Conservation (phyloP, 2,888 invertebrate genomes). For the Caenorhabditis drosophilae region DNA sequence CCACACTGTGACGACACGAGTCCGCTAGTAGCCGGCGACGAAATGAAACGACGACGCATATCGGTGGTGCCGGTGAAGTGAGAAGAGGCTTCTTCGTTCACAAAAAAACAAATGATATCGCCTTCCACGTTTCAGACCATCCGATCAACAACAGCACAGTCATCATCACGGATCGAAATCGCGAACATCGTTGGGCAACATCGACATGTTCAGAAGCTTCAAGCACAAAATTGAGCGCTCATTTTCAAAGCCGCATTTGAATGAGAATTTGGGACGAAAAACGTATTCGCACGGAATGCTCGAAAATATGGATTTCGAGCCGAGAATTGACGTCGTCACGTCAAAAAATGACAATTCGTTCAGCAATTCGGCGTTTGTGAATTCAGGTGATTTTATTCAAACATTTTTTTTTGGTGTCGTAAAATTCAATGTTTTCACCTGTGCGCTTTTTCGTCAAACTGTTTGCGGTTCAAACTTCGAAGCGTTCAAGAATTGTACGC, state of each 20-base stretch:
- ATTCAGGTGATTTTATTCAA: conserved; percentile 18
- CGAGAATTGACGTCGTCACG: conserved; percentile 2
- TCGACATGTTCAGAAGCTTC: conserved; percentile 50
- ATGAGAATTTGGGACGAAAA: conserved; percentile 40
- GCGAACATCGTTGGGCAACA: conserved; percentile 42
- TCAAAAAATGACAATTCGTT: conserved; percentile 37
- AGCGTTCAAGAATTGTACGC: too few species aligned
- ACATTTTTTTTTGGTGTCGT: background rate
- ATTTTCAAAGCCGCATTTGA: conserved; percentile 40
- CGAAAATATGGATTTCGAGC: conserved; percentile 37
- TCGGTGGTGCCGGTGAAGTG: conserved; percentile 51
- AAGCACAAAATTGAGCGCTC: conserved; percentile 52
- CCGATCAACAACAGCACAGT: conserved; percentile 36
- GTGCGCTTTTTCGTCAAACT: too few species aligned
- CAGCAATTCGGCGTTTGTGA: conserved; percentile 41
- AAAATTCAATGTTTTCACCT: background rate
- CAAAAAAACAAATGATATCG: background rate
- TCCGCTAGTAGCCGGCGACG: conserved; percentile 31
- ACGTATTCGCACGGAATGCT: conserved; percentile 51
- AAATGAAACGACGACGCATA: conserved; percentile 31
- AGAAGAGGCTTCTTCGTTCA: background rate
- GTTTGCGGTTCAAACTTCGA: too few species aligned
- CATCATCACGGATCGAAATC: conserved; percentile 20
- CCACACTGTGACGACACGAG: conserved; percentile 43
- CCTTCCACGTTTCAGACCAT: conserved; percentile 29